phyloP scores from a whole-genome alignment of 2,888 invertebrate species.

The Epirrita christyi region DNA sequence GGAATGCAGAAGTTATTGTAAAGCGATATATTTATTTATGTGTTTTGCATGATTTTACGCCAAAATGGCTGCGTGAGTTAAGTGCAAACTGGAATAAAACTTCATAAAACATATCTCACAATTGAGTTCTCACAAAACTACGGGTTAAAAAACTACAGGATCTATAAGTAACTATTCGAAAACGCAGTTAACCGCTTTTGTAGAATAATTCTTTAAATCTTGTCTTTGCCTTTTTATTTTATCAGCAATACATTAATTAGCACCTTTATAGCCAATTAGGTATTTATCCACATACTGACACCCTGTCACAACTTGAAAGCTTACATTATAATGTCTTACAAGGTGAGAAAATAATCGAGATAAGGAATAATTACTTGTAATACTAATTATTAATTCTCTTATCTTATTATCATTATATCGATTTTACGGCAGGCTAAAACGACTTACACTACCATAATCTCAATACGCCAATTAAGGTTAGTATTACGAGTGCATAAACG shows the following conservation, averaged over 20 bases:
- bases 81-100: no score
- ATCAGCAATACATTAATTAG: background rate
- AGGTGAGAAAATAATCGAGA: constrained; percentile 20
- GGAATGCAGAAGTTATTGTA: no score
- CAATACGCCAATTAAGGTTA: constrained; percentile 79
- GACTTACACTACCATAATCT: constrained; percentile 69
- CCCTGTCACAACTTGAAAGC: constrained; percentile 9
- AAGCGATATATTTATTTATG: no score
- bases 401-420: constrained; percentile 20
- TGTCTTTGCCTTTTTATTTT: background rate
- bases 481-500: constrained; percentile 72
- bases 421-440: constrained; percentile 40
- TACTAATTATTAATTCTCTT: constrained; percentile 20
- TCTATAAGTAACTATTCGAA: no score
- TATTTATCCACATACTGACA: background rate
- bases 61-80: no score
- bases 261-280: constrained; percentile 17
- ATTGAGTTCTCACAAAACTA: no score
- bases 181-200: no score
- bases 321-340: constrained; percentile 2
- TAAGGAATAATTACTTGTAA: constrained; percentile 22
- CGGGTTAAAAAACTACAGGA: no score
- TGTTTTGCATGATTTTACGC: no score
- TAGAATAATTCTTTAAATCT: no score
- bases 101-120: no score